phyloP scores from a whole-genome alignment of 1,140 invertebrate species.

The Berghia stephanieae region DNA sequence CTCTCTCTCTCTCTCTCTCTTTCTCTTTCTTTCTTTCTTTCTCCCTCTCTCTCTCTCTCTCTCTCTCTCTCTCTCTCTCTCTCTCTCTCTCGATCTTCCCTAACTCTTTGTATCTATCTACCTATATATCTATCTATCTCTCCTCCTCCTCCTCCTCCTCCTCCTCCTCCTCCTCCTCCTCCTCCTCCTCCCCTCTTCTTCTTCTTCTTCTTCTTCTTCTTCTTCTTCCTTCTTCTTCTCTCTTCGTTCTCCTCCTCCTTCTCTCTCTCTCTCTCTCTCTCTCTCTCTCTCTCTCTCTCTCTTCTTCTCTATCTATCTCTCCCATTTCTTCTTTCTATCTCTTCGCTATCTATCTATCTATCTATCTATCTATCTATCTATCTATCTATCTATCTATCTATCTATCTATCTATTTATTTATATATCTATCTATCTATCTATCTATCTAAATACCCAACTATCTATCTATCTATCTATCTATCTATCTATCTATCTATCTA shows the following conservation, averaged over 20 bases:
- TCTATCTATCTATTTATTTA: constrained; percentile 8
- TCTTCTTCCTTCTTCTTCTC: background rate
- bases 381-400: constrained; percentile 19
- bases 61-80: background rate
- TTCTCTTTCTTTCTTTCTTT: background rate
- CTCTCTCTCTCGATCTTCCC: background rate
- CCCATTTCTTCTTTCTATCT: background rate
- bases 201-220: background rate
- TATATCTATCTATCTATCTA: too few species aligned
- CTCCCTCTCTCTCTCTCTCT: background rate
- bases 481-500: too few species aligned
- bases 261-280: background rate
- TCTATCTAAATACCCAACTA: background rate
- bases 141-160: background rate
- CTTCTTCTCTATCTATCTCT: background rate
- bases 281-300: constrained; percentile 25
- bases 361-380: constrained; percentile 21
- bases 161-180: background rate
- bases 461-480: background rate
- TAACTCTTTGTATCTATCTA: too few species aligned
- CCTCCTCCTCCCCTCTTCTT: too few species aligned
- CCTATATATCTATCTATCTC: background rate
- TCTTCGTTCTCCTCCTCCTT: background rate
- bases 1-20: background rate
- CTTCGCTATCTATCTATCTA: constrained; percentile 15